Evolutionary conservation across 2,113 vertebrate genomes (phyloP).

Genomic region (Ginglymostoma cirratum): DNA sequence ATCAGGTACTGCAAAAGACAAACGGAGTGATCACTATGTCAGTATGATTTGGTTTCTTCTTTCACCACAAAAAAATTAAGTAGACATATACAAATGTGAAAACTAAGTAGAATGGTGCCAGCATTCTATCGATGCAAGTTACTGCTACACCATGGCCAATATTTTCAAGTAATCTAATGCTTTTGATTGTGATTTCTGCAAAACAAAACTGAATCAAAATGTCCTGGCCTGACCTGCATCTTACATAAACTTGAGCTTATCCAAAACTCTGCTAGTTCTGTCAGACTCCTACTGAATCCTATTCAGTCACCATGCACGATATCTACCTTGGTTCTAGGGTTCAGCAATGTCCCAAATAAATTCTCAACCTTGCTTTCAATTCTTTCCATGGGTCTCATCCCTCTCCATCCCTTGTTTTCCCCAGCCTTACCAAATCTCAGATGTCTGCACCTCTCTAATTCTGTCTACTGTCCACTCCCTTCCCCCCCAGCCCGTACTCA

Average conservation of each 20-base stretch:
- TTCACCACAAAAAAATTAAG: neutral
- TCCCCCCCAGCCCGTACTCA: neutral
- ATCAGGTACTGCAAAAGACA: constrained; percentile 67
- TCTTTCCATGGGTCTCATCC: neutral
- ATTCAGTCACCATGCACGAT: neutral
- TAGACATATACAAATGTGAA: neutral
- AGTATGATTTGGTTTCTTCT: neutral
- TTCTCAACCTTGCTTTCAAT: neutral
- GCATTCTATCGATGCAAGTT: neutral
- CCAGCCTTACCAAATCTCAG: neutral
- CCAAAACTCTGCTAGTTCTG: neutral
- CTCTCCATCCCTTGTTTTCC: neutral
- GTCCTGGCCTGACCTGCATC: neutral
- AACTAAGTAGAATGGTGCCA: neutral
- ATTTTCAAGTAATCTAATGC: neutral
- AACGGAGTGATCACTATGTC: neutral
- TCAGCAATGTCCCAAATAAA: neutral
- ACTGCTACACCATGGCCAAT: neutral
- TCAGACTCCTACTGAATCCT: neutral
- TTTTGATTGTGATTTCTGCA: neutral
- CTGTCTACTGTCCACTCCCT: neutral
- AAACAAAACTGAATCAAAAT: neutral
- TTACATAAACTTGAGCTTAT: neutral
- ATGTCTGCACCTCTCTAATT: neutral
- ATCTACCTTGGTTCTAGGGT: neutral